phyloP scores from a whole-genome alignment of 2,113 vertebrate genomes.

The Saiga tatarica region DNA sequence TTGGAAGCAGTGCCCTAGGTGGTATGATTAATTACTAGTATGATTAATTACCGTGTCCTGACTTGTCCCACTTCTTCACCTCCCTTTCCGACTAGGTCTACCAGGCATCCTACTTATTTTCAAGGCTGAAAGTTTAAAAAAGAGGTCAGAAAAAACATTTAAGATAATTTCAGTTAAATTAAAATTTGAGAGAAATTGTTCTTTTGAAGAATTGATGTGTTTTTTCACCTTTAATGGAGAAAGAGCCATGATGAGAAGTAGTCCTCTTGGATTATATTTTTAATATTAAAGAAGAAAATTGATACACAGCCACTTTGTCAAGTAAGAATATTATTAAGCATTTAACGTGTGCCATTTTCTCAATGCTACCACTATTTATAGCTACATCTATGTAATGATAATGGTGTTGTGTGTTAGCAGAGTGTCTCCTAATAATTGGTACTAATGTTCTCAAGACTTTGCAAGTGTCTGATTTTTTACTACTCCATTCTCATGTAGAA shows the following conservation, averaged over 20 bases:
- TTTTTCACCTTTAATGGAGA: neutral
- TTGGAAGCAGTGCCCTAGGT: slow-evolving; percentile 7
- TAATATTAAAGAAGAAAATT: neutral
- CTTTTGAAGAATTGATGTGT: neutral
- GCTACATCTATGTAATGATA: neutral
- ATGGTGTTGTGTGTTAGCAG: too few relatives aligned
- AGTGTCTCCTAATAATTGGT: neutral
- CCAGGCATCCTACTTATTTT: slow-evolving; percentile 23
- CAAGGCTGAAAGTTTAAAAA: slow-evolving; percentile 38
- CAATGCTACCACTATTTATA: neutral
- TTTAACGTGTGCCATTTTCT: neutral
- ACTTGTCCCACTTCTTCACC: neutral
- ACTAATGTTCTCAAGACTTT: neutral
- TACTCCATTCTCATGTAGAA: neutral
- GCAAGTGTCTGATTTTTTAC: neutral
- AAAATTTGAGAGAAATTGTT: neutral
- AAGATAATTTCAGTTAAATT: neutral
- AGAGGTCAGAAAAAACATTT: slow-evolving; percentile 40
- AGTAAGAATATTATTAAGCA: neutral
- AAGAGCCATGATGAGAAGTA: neutral
- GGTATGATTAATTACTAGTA: slow-evolving; percentile 43
- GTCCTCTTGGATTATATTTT: neutral
- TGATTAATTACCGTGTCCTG: slow-evolving; percentile 45
- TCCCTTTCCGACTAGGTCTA: neutral
- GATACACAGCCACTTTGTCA: neutral